Conservation (phyloP, 2,797 vertebrate genomes). For the Masticophis lateralis region DNA sequence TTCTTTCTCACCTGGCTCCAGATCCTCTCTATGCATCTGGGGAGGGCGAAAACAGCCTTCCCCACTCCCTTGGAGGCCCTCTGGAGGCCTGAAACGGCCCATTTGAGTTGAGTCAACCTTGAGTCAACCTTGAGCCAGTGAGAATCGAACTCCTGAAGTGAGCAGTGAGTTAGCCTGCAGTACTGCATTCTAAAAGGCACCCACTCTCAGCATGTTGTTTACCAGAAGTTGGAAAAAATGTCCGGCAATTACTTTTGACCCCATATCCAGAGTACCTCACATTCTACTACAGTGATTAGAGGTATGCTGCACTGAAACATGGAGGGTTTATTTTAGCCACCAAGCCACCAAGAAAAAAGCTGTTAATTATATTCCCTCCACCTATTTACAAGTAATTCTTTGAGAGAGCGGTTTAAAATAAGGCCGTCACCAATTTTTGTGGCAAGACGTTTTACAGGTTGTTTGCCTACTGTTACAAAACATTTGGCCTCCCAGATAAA, state of each 20-base stretch:
- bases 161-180: too few species aligned
- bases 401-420: background rate
- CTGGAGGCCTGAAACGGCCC: too few species aligned
- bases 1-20: too few species aligned
- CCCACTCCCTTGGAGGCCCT: too few species aligned
- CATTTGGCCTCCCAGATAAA: slow-evolving; percentile 13
- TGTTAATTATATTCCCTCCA: background rate
- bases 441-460: background rate
- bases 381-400: background rate
- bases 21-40: too few species aligned
- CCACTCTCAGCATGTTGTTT: background rate
- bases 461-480: background rate
- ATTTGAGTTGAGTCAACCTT: too few species aligned
- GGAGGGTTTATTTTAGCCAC: background rate
- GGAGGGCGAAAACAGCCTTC: too few species aligned
- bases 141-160: too few species aligned
- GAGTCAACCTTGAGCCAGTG: too few species aligned
- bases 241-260: background rate
- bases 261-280: background rate
- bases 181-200: background rate
- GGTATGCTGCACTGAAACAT: background rate
- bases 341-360: background rate
- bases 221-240: background rate
- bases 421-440: background rate
- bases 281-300: background rate